phyloP scores from a whole-genome alignment of 23 tunicate species.

The Trididemnum nubilum region DNA sequence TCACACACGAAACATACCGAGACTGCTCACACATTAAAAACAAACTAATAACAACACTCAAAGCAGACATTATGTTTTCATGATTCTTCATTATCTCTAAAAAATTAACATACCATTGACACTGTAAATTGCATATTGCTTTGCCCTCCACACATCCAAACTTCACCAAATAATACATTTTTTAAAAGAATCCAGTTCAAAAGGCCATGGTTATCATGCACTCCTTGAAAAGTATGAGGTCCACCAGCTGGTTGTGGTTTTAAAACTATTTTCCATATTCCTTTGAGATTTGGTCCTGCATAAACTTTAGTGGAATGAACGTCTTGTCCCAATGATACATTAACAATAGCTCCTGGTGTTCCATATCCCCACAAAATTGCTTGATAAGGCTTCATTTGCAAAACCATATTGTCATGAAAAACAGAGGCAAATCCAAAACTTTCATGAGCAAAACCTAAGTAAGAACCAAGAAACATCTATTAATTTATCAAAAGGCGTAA shows the following conservation, averaged over 20 bases:
- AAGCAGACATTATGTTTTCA: too few species aligned
- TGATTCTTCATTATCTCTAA: too few species aligned
- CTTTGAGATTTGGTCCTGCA: constrained; percentile 52
- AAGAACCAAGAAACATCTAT: too few species aligned
- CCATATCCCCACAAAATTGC: constrained; percentile 91
- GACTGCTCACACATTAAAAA: too few species aligned
- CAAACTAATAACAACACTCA: too few species aligned
- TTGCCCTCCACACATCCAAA: constrained; percentile 84
- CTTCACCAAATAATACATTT: constrained; percentile 85
- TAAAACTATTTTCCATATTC: constrained; percentile 65
- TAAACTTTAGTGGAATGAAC: constrained; percentile 70
- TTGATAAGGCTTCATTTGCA: constrained; percentile 70
- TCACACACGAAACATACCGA: too few species aligned
- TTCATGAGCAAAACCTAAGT: constrained; percentile 4
- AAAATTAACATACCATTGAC: constrained; percentile 65
- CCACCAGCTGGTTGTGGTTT: constrained; percentile 70
- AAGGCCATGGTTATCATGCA: constrained; percentile 70
- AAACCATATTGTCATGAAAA: constrained; percentile 81
- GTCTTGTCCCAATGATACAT: constrained; percentile 75
- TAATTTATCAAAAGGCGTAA: too few species aligned
- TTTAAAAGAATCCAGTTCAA: constrained; percentile 79
- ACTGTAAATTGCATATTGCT: constrained; percentile 90
- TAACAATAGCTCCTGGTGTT: constrained; percentile 71
- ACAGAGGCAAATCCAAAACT: constrained; percentile 79
- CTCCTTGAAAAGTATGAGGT: constrained; percentile 62